phyloP scores from a whole-genome alignment of 2,888 invertebrate genomes.

The Melolontha melolontha region DNA sequence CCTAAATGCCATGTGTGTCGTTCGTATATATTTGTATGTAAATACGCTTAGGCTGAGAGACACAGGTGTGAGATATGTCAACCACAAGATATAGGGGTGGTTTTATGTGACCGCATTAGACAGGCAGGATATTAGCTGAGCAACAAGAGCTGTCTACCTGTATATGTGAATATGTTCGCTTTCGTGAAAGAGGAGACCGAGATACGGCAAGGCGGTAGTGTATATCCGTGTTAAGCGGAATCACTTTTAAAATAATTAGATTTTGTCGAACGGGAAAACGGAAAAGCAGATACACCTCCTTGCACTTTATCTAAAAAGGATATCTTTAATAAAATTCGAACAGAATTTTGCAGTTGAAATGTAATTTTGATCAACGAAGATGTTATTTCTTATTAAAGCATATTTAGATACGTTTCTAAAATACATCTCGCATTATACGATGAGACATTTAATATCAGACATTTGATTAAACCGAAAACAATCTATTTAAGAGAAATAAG shows the following conservation, averaged over 20 bases:
- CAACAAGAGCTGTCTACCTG: slow-evolving; percentile 42
- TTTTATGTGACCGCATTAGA: slow-evolving; percentile 63
- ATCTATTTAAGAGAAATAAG: too few species aligned
- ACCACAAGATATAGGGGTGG: slow-evolving; percentile 62
- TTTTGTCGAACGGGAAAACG: slow-evolving; percentile 15
- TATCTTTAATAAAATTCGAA: slow-evolving; percentile 16
- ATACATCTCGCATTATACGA: too few species aligned
- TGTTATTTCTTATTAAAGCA: too few species aligned
- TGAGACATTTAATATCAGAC: too few species aligned
- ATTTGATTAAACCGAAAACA: too few species aligned
- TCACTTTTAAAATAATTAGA: slow-evolving; percentile 36
- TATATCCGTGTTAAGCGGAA: slow-evolving; percentile 33
- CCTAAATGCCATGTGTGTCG: slow-evolving; percentile 58
- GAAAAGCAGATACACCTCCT: slow-evolving; percentile 28
- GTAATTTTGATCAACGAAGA: too few species aligned
- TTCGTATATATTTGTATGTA: slow-evolving; percentile 65
- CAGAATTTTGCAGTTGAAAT: background rate
- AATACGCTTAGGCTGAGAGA: slow-evolving; percentile 62
- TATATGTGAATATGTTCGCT: slow-evolving; percentile 3
- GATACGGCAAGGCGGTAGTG: slow-evolving; percentile 1
- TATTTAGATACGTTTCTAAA: too few species aligned
- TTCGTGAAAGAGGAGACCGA: background rate
- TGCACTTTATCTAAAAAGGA: slow-evolving; percentile 26
- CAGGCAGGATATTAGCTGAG: slow-evolving; percentile 48
- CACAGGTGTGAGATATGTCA: slow-evolving; percentile 66